Evolutionary conservation across 2,888 invertebrate species (phyloP).

Genomic region (Lepidochrysops patricia): DNA sequence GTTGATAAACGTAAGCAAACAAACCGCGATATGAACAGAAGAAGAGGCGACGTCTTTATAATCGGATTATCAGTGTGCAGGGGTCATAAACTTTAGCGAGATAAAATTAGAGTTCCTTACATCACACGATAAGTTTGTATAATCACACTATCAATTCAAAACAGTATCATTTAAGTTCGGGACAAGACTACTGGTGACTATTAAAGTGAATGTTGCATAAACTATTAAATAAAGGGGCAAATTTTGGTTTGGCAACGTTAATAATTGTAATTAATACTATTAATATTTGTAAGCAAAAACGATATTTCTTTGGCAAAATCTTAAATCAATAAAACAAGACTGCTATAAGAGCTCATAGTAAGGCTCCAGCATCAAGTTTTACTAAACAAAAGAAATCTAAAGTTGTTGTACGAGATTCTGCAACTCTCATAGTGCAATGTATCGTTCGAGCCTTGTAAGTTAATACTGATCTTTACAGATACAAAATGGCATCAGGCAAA

Average conservation of each 20-base stretch:
- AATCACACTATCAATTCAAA: conserved; percentile 15
- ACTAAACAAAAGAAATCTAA: too few relatives aligned
- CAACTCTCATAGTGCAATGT: not conserved
- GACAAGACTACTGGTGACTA: not conserved
- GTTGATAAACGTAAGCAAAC: not conserved
- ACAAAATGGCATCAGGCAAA: conserved; percentile 34
- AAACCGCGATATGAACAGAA: not conserved
- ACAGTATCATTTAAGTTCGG: not conserved
- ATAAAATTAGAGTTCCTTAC: conserved; percentile 23
- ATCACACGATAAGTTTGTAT: conserved; percentile 18
- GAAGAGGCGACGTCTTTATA: not conserved
- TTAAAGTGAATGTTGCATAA: not conserved
- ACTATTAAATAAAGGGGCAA: not conserved
- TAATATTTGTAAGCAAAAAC: too few relatives aligned
- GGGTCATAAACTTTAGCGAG: conserved; percentile 48
- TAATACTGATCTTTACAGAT: conserved; percentile 4
- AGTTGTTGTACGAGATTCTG: not conserved
- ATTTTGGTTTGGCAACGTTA: not conserved
- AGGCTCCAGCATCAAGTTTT: too few relatives aligned
- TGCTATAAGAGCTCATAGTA: too few relatives aligned
- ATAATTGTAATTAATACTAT: not conserved
- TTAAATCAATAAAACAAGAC: too few relatives aligned
- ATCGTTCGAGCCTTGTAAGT: not conserved
- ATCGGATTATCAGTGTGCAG: conserved; percentile 16
- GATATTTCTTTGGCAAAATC: too few relatives aligned